Evolutionary conservation across 1,140 invertebrate genomes (phyloP).

Genomic region (Choristoneura fumiferana): DNA sequence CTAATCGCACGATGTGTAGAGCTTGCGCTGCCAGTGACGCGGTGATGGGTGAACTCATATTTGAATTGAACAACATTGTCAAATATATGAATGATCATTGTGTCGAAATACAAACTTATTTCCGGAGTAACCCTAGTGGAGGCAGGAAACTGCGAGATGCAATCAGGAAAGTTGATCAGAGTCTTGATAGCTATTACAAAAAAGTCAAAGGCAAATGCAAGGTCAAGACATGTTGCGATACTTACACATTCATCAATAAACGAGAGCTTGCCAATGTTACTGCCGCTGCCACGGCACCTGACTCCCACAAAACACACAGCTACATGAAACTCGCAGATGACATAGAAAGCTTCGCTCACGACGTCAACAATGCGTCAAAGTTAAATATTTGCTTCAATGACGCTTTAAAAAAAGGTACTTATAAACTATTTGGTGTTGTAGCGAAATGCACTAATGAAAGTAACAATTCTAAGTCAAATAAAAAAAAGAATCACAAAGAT

Average conservation of each 20-base stretch:
- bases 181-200: conserved; percentile 54
- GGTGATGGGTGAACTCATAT: conserved; percentile 54
- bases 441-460: conserved; percentile 24
- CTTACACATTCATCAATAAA: conserved; percentile 45
- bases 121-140: conserved; percentile 57
- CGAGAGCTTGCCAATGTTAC: conserved; percentile 20
- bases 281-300: not conserved
- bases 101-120: conserved; percentile 65
- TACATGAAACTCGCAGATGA: conserved; percentile 30
- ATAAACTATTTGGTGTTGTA: conserved; percentile 30
- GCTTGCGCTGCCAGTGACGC: conserved; percentile 52
- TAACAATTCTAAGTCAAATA: not conserved
- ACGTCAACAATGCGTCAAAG: conserved; percentile 33
- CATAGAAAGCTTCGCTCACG: conserved; percentile 31
- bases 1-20: conserved; percentile 52
- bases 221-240: conserved; percentile 42
- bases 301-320: conserved; percentile 14
- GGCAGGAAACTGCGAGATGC: conserved; percentile 56
- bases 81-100: conserved; percentile 64
- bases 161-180: conserved; percentile 49
- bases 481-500: conserved; percentile 16
- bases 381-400: conserved; percentile 27
- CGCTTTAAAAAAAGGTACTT: conserved; percentile 26
- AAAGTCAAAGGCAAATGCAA: conserved; percentile 55
- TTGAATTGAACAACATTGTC: conserved; percentile 57